Base-by-base conservation (phyloP, 1,140 invertebrate species). In the Coptotermes formosanus region DNA sequence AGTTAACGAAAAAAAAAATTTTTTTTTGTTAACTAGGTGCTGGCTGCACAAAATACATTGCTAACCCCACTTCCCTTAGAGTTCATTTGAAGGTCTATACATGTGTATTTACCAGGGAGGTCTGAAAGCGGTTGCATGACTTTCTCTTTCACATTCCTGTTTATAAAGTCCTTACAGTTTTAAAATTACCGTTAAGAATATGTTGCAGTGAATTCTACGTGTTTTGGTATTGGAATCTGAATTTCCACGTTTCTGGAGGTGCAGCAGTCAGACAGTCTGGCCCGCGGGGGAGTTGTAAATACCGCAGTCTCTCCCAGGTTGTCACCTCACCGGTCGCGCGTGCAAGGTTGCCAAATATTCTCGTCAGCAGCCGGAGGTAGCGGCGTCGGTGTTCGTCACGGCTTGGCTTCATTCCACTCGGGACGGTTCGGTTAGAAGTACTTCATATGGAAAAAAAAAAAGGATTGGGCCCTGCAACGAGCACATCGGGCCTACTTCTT, bases 211-310 rank as follows among this genome's bases (percentile, higher is more conserved):
- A 32, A 30, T 11, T 43, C 16, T 21, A 14, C 25, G 38, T 38
- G 23, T 82, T 82, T 32, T 32, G 64, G 25, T n/a, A 75, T 48
- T 25, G 52, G 64, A 52, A 86, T 45, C 45, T 43, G 45, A 75
- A 82, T 82, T 86, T 86, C 43, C 64, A 48, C 82, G 38, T 52
- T 43, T 21, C 85, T 75, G 75, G 85, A 82, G 32, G 84, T 43
- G 75, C 75, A 81, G 75, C 25, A 84, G 83, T 84, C 30, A 52
- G 43, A 84, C 64, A 86, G 85, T 43, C 55, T 69, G 38, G 69
- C 69, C 84, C 84, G 45, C 64, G 84, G 84, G 84, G 84, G 84
- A 85, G 85, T 86, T 82, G 85, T 86, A 86, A 86, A 86, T 86
- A 86, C 85, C 85, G 85, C 81, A 86, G 64, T 86, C 85, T 86